phyloP scores from a whole-genome alignment of 2,113 vertebrate species.

The Tyrannus savana region DNA sequence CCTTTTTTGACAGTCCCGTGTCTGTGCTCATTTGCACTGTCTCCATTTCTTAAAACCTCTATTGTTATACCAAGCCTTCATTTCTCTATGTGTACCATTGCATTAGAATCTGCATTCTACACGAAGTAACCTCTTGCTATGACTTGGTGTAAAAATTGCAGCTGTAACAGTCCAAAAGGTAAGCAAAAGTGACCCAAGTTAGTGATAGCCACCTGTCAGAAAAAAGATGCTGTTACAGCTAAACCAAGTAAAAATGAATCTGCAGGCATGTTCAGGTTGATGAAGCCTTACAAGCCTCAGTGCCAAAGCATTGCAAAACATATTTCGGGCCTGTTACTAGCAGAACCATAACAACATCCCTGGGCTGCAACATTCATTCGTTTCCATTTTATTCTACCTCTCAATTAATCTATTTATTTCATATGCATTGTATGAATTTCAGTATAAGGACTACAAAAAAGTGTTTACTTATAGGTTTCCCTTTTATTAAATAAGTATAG shows the following conservation, averaged over 20 bases:
- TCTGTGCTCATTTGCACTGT: background rate
- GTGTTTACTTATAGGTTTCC: background rate
- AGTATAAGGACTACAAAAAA: background rate
- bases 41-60: background rate
- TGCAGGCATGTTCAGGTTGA: background rate
- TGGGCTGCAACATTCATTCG: background rate
- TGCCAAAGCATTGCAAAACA: background rate
- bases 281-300: background rate
- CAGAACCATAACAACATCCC: background rate
- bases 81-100: background rate
- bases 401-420: background rate
- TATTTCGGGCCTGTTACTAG: background rate
- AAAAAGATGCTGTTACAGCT: background rate
- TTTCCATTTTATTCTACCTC: background rate
- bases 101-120: background rate
- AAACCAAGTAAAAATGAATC: background rate
- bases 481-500: background rate
- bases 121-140: background rate
- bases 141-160: background rate
- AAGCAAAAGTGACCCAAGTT: background rate
- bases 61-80: background rate
- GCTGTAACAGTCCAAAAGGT: background rate
- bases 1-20: background rate
- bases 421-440: background rate
- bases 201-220: background rate